Evolutionary conservation across 1,140 invertebrate genomes (phyloP), one percentile per base, ranked within the genome.

Genomic region (Mactra quadrangularis): DNA sequence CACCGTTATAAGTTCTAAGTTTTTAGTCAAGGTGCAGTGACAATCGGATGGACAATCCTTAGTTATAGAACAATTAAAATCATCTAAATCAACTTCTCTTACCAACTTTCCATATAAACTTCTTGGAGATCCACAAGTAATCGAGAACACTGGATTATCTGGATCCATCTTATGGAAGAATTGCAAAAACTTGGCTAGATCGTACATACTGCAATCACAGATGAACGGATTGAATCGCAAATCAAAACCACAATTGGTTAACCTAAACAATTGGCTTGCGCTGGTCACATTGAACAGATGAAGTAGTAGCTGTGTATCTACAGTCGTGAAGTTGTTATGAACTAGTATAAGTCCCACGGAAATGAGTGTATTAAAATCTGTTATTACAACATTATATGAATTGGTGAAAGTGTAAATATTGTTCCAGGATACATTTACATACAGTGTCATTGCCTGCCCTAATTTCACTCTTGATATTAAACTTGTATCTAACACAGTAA

Each of bases 61-160:
- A 57, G 29, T 22, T 27, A 72, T 52, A 19, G 70, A 72, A 38
- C 70, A 72, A 22, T 72, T 72, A 41, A 72, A 72, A 29, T 72
- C 47, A 13, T 72, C n/a, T n/a, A 4, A 1, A 7, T 25, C 45
- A 1, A 72, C 70, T 38, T 53, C 22, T 27, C 53, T 13, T 1
- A 72, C 11, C 22, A 72, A 19, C 22, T 17, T 57, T 55, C 70
- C 70, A 22, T 53, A 7, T 11, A 72, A 25, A 25, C 33, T 33
- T 7, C 2, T 0, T 19, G 70, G 70, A 41, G 9, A 19, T 17
- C 50, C 45, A 57, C 70, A 72, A 22, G 70, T 72, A 1, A 72
- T 13, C 25, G 50, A 53, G 38, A 72, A 72, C 19, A 72, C 1
- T 35, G 70, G 70, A 25, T 72, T 72, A 25, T 72, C 53, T 35